Evolutionary conservation across 1,140 invertebrate species (phyloP).

Genomic region (Tetranychus cinnabarinus): DNA sequence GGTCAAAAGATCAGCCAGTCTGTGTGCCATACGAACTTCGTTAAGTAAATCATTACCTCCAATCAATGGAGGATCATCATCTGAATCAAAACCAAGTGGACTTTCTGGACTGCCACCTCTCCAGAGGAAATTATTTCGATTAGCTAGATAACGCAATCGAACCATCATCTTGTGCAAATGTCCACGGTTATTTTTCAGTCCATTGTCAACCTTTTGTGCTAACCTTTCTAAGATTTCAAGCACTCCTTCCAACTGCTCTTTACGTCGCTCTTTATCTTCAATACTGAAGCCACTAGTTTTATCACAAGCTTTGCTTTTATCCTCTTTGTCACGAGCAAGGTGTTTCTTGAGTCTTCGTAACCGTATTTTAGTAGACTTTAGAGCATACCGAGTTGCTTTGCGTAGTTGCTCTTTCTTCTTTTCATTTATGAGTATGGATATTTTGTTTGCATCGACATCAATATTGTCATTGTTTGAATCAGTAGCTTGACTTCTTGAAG

Average conservation of each 20-base stretch:
- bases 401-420: constrained; percentile 14
- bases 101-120: too few species aligned
- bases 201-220: too few species aligned
- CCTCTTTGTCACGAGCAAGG: neutral
- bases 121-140: too few species aligned
- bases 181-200: too few species aligned
- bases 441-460: constrained; percentile 9
- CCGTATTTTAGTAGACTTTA: neutral
- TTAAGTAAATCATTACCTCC: too few species aligned
- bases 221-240: neutral
- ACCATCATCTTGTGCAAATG: too few species aligned
- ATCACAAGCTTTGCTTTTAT: neutral
- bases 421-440: constrained; percentile 18
- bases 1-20: too few species aligned
- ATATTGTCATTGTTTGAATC: neutral
- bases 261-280: neutral
- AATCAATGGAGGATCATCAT: too few species aligned
- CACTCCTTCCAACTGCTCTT: neutral
- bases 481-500: neutral
- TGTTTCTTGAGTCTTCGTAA: neutral
- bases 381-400: neutral
- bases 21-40: too few species aligned
- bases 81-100: too few species aligned
- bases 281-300: neutral
- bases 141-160: too few species aligned